phyloP scores from a whole-genome alignment of 2,113 vertebrate species.

The Erpornis zantholeuca region DNA sequence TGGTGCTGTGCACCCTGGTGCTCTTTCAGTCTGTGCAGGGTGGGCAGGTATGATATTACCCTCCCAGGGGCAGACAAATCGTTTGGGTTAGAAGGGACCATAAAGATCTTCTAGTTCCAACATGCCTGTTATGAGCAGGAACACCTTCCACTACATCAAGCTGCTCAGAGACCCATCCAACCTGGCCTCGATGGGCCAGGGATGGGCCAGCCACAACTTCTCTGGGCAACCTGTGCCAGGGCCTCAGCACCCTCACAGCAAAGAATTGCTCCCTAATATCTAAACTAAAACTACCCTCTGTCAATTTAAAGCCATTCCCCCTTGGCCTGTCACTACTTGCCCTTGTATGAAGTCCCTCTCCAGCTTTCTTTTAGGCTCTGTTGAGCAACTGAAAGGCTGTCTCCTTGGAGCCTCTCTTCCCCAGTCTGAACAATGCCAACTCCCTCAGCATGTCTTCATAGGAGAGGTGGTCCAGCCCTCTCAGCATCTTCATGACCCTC shows the following conservation, averaged over 20 bases:
- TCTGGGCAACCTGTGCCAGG: no score
- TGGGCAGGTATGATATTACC: not conserved
- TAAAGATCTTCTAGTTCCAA: not conserved
- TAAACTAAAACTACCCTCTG: not conserved
- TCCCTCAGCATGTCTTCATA: not conserved
- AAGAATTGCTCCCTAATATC: not conserved
- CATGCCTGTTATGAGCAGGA: not conserved
- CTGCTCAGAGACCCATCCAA: not conserved
- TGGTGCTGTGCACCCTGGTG: accelerated
- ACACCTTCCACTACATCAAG: not conserved
- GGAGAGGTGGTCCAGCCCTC: not conserved
- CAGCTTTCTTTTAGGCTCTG: not conserved
- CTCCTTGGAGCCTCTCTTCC: not conserved
- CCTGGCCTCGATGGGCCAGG: no score
- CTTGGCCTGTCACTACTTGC: not conserved
- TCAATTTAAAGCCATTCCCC: not conserved
- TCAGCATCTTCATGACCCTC: no score
- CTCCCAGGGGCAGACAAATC: not conserved
- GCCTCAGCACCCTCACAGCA: not conserved
- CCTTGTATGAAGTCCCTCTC: not conserved
- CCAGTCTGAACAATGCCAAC: not conserved
- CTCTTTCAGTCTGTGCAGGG: not conserved
- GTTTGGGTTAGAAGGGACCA: not conserved
- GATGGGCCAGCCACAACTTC: not conserved
- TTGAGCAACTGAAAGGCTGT: not conserved